Base-by-base conservation (phyloP, 2,113 vertebrate species). In the Eulemur rufifrons region DNA sequence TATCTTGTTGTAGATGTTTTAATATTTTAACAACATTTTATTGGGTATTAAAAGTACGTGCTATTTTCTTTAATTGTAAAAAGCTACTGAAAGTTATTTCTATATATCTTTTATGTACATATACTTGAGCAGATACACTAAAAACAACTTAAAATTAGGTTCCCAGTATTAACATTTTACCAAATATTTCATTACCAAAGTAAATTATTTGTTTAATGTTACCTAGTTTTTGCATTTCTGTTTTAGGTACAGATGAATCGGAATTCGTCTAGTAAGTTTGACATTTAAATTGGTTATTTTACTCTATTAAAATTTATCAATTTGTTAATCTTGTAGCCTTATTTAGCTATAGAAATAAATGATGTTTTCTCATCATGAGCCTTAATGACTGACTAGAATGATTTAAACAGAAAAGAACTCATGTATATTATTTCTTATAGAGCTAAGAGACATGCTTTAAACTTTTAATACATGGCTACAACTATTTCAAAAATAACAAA, bases 231-330 rank as follows among this genome's bases (percentile, higher is more conserved):
- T 98, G 97, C 91, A 83, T 97, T 88, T 95, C 39, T 85, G 0
- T 99, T 99, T 97, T 98, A 99, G 99, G 99, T 99, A 96, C 99
- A 99, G 98, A 99, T 99, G 98, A 99, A 99, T 98, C 99, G 98
- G 98, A 99, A 99, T 98, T 99, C 99, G 87, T 99, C 99, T 98
- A 99, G 99, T 99, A 99, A 99, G 99, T 99, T 96, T 98, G 29
- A 96, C 59, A 86, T 52, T 96, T 98, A 86, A 94, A 77, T 82
- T 98, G 47, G 6, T 95, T 96, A 83, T 90, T 92, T 95, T 42
- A 17, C 96, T 42, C 29, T 97, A 1, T 92, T 95, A 83, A 89
- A 90, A 15, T 54, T 76, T 86, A 78, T 95, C 69, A 94, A 4
- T 78, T 95, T 95, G 71, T 59, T 96, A 56, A 86, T 86, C 77